Conservation (phyloP, 2,797 vertebrate genomes). For the Dipus sagitta region DNA sequence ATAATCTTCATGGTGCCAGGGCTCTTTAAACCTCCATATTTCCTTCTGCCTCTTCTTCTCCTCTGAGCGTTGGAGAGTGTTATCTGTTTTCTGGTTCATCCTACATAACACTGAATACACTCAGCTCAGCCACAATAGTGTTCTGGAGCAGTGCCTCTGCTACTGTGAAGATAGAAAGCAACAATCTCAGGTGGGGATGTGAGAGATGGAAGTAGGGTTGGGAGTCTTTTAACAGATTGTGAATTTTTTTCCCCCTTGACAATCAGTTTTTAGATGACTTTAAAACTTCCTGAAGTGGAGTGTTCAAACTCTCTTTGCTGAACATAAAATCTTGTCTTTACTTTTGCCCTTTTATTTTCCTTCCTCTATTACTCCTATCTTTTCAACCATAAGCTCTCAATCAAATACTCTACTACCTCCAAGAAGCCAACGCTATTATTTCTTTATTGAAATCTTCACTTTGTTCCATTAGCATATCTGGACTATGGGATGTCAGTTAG, state of each 20-base stretch:
- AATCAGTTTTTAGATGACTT: not conserved
- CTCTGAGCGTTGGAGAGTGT: not conserved
- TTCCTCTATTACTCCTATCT: not conserved
- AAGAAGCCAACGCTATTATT: not conserved
- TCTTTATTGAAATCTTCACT: not conserved
- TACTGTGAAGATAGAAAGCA: not conserved
- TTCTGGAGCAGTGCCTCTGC: not conserved
- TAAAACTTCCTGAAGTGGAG: not conserved
- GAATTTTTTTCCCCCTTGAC: not conserved
- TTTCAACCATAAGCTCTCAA: not conserved
- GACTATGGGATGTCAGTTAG: not conserved
- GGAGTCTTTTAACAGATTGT: not conserved
- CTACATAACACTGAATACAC: not conserved
- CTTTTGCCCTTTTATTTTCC: not conserved
- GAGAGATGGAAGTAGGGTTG: not conserved
- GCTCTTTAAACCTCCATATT: not conserved
- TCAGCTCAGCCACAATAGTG: not conserved
- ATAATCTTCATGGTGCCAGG: not conserved
- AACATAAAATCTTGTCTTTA: not conserved
- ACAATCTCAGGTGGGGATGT: not conserved
- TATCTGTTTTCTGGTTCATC: not conserved
- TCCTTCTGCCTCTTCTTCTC: constrained; percentile 1
- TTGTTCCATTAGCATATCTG: not conserved
- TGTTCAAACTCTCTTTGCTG: not conserved
- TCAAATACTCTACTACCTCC: not conserved